phyloP scores from a whole-genome alignment of 2,113 vertebrate species.

The Thunnus maccoyii region DNA sequence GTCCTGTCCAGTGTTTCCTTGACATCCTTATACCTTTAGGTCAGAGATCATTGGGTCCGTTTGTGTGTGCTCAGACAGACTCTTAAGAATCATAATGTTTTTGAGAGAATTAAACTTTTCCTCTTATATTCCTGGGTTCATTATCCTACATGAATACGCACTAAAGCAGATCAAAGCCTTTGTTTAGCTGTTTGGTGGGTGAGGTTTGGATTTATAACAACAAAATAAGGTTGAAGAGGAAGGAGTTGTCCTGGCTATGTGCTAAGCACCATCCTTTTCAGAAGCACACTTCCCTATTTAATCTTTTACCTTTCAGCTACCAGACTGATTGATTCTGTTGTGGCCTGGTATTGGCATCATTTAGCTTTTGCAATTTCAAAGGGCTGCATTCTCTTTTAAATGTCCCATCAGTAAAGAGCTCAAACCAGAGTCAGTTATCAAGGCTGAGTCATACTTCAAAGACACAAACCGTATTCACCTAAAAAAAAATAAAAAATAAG shows the following conservation, averaged over 20 bases:
- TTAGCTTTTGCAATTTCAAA: slow-evolving; percentile 63
- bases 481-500: not conserved
- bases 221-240: not conserved
- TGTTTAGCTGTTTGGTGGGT: not conserved
- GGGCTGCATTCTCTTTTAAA: slow-evolving; percentile 26
- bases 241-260: not conserved
- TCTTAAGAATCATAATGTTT: no score
- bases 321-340: slow-evolving; percentile 24
- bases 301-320: not conserved
- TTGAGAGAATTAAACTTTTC: no score
- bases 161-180: not conserved
- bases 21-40: no score
- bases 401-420: slow-evolving; percentile 52
- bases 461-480: slow-evolving; percentile 32
- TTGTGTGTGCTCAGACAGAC: no score
- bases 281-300: not conserved
- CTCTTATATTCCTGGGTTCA: no score
- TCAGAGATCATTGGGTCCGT: no score
- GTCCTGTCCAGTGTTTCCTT: no score
- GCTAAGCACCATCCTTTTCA: not conserved
- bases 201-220: not conserved
- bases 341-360: slow-evolving; percentile 33
- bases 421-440: slow-evolving; percentile 54
- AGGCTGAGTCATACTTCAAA: slow-evolving; percentile 59
- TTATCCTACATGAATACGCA: no score